Conservation (phyloP, 1,140 invertebrate species). For the Ips typographus region DNA sequence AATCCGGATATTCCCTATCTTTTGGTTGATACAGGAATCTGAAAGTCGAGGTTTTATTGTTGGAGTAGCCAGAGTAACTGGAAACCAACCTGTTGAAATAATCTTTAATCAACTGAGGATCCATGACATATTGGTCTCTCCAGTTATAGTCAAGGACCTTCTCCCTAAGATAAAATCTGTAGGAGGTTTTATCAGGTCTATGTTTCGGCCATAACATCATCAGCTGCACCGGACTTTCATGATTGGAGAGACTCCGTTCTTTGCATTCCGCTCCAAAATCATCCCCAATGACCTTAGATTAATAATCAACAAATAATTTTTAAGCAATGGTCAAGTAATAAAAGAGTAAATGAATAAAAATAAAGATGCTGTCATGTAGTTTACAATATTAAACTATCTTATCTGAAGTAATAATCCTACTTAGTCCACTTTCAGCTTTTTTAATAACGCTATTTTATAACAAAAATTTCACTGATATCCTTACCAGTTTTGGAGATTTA, state of each 20-base stretch:
- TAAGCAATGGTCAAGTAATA: too few relatives aligned
- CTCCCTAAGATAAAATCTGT: slow-evolving; percentile 80
- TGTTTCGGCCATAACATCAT: slow-evolving; percentile 91
- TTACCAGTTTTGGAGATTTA: too few relatives aligned
- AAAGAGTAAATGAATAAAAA: too few relatives aligned
- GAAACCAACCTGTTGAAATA: slow-evolving; percentile 71
- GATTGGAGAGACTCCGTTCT: slow-evolving; percentile 79
- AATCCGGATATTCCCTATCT: slow-evolving; percentile 89
- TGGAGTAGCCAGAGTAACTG: neutral
- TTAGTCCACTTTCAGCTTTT: too few relatives aligned
- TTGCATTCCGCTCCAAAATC: slow-evolving; percentile 86
- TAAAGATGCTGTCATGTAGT: too few relatives aligned
- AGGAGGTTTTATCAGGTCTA: slow-evolving; percentile 53
- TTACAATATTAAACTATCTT: too few relatives aligned
- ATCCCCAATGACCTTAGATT: slow-evolving; percentile 61
- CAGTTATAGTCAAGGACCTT: slow-evolving; percentile 77
- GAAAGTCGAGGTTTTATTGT: slow-evolving; percentile 56
- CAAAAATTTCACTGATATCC: too few relatives aligned
- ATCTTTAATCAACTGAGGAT: slow-evolving; percentile 85
- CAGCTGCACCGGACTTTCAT: slow-evolving; percentile 87
- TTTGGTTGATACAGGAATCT: slow-evolving; percentile 87
- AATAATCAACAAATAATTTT: neutral
- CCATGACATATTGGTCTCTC: slow-evolving; percentile 84
- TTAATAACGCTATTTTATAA: too few relatives aligned
- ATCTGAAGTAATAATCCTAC: too few relatives aligned